Evolutionary conservation across 2,888 invertebrate genomes (phyloP).

Genomic region (Bombylius discolor): DNA sequence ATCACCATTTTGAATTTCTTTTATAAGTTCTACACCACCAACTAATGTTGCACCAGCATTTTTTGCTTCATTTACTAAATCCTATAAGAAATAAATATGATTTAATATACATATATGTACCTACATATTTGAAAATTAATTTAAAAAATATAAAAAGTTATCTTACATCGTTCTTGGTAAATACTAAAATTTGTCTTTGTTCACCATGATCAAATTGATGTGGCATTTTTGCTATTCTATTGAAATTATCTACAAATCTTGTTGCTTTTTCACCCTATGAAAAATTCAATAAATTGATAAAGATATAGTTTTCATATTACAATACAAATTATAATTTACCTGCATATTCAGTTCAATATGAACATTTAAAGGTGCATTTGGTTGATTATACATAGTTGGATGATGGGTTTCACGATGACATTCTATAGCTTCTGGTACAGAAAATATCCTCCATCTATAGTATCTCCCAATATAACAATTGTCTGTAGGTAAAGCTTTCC

Average conservation of each 20-base stretch:
- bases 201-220: slow-evolving; percentile 57
- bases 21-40: slow-evolving; percentile 62
- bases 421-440: slow-evolving; percentile 61
- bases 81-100: slow-evolving; percentile 16
- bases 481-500: slow-evolving; percentile 43
- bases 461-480: slow-evolving; percentile 48
- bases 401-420: slow-evolving; percentile 71
- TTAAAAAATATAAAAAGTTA: background rate
- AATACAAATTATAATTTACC: slow-evolving; percentile 10
- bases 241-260: slow-evolving; percentile 55
- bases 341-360: slow-evolving; percentile 70
- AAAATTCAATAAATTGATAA: background rate
- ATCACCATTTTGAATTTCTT: slow-evolving; percentile 63
- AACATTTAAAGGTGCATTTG: slow-evolving; percentile 55
- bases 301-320: no score
- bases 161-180: slow-evolving; percentile 50
- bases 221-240: slow-evolving; percentile 51
- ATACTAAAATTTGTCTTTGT: slow-evolving; percentile 55
- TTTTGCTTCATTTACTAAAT: slow-evolving; percentile 40
- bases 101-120: background rate
- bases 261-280: slow-evolving; percentile 34
- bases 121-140: no score
- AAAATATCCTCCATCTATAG: slow-evolving; percentile 47
- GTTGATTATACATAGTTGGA: slow-evolving; percentile 66
- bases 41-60: slow-evolving; percentile 59